Evolutionary conservation across 2,113 vertebrate species (phyloP), one percentile per base, ranked within the genome.

Genomic region (Colistium nudipinnis): DNA sequence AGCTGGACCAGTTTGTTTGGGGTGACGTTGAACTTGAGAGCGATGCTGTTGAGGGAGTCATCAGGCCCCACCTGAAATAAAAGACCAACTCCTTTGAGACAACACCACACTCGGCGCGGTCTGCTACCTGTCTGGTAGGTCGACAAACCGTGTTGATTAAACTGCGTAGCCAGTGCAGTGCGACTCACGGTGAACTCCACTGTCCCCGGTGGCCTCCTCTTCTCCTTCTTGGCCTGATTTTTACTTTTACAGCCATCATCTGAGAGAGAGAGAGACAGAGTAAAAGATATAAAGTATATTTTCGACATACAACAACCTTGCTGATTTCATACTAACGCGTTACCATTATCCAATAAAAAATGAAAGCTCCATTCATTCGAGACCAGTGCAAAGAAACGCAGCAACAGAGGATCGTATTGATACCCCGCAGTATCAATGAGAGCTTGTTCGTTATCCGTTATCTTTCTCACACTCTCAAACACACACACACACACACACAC

Each of bases 1-100:
- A 98, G 87, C 83, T 98, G 96, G 80, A 98, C 96, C 84, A 98
- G 92, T 83, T 96, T 96, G 90, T 98, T 98, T 39, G 98, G 98
- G 60, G 96, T 99, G 90, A 98, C 67, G 83, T 98, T 98, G 89
- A 97, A 99, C 76, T 95, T 96, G 67, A 99, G 91, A 17, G 97
- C 96, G 66, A 98, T 96, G 81, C 94, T 95, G 92, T 95, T 98
- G 59, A 99, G 91, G 13, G 97, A 97, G 80, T 99, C 97, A 30
- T 91, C 89, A 59, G 91, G 90, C 83, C 93, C 94, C 65, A 96
- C 96, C 97, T 98, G 85, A 39, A 87, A 68, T 62, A 56, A 20
- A 33, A 69, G 2, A 48, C 19, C 9, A 20, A 2, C 36, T 60
- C 39, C 17, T 41, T 36, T 36, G 20, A 24, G 53, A 38, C 36